Conservation (phyloP, 2,797 vertebrate genomes). For the Sebastes jordani region DNA sequence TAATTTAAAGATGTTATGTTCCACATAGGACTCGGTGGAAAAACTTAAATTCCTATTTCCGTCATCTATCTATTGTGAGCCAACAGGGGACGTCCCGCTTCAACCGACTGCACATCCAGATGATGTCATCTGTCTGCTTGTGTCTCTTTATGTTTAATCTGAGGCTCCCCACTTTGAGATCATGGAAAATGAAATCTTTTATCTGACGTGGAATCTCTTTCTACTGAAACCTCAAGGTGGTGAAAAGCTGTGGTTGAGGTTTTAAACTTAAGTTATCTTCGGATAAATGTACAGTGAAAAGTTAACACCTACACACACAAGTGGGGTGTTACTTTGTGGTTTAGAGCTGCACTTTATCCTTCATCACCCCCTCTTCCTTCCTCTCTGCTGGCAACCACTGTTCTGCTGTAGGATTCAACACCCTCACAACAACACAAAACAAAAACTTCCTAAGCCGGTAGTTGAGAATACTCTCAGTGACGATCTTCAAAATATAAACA, state of each 20-base stretch:
- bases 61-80: neutral
- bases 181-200: neutral
- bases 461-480: too few relatives aligned
- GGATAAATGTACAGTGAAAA: neutral
- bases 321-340: neutral
- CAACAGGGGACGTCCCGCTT: slow-evolving; percentile 16
- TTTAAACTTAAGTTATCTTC: neutral
- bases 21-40: neutral
- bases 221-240: neutral
- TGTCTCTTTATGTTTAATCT: neutral
- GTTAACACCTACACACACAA: neutral
- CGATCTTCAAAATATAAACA: too few relatives aligned
- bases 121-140: neutral
- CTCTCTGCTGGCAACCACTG: neutral
- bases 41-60: slow-evolving; percentile 2
- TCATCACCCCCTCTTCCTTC: slow-evolving; percentile 36
- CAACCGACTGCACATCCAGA: neutral
- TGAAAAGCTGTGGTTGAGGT: neutral
- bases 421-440: neutral
- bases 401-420: neutral
- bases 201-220: neutral
- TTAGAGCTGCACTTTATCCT: neutral
- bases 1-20: neutral
- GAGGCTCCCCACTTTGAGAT: neutral
- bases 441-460: neutral